Percentiles rank a stretch among this genome's conserved stretches.
phyloP scores from a whole-genome alignment of 2,113 vertebrate species.

The Vidua macroura region DNA sequence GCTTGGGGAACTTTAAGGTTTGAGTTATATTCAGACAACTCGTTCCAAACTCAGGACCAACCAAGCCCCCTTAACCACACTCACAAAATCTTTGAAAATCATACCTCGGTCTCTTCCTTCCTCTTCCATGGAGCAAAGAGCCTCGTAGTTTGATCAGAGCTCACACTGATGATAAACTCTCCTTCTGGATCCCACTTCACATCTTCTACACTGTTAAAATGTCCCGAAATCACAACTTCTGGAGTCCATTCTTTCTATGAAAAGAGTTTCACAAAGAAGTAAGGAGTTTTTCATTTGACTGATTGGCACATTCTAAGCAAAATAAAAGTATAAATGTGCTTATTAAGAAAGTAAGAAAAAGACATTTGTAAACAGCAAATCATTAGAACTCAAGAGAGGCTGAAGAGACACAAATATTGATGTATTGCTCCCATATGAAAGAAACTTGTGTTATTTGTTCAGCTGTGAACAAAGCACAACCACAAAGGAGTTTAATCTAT shows the following conservation, averaged over 20 bases:
- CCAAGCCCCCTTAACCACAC: not conserved
- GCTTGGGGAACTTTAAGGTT: not conserved
- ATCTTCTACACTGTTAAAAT: conserved; percentile 90
- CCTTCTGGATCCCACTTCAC: conserved; percentile 94
- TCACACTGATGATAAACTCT: conserved; percentile 90
- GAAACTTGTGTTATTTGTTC: not conserved
- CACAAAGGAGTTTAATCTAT: not conserved
- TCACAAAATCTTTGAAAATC: not conserved
- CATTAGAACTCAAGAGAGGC: not conserved
- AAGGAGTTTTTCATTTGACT: not conserved
- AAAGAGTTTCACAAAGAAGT: not conserved
- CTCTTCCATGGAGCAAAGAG: conserved; percentile 91
- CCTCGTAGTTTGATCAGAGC: conserved; percentile 94
- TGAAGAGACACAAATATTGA: not conserved
- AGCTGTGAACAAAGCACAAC: not conserved
- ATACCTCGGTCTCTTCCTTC: conserved; percentile 76
- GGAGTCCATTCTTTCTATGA: conserved; percentile 86
- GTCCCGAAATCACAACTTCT: conserved; percentile 89
- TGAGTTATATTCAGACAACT: not conserved
- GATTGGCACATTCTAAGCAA: not conserved
- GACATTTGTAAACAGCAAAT: not conserved
- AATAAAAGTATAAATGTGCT: not conserved
- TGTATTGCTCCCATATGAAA: not conserved
- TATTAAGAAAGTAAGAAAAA: not conserved
- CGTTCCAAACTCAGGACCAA: not conserved